Evolutionary conservation across 2,888 invertebrate species (phyloP), one percentile per base, ranked within the genome.

Genomic region (Thymelicus sylvestris): DNA sequence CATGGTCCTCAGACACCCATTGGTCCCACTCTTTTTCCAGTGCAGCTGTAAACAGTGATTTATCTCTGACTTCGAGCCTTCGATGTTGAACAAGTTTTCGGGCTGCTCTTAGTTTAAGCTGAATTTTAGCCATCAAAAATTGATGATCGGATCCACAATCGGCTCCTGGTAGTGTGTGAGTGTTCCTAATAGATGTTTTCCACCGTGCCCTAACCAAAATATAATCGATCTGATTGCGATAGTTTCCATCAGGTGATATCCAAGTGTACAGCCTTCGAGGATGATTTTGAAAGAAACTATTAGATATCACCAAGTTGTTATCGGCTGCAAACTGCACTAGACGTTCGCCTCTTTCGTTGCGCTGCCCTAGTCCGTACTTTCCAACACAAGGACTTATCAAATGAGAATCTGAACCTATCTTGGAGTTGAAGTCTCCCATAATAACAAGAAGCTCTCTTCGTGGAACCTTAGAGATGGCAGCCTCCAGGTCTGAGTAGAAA

Each of bases 201-300:
- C 74, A 75, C 12, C 73, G 62, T 0, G 71, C 66, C 12, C 48
- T 7, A 5, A 72, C 67, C n/a, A 75, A 4, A 38, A 60, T 13
- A n/a, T 60, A 60, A 38, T 57, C 57, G 24, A 57, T 60, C n/a
- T 60, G 59, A 7, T 60, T 60, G 13, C 59, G 59, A n/a, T 60
- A 39, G 38, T 39, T 15, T 41, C 15, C 39, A 60, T 60, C 59
- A 13, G 59, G 59, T 10, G 39, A 19, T 19, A 19, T 19, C 19
- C 19, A 19, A 19, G 19, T 19, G 19, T 19, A 19, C 19, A 19
- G 19, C n/a, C 39, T 39, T 12, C 59, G 15, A 12, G 31, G 59
- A 38, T 60, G 59, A 12, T 60, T 38, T 19, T 60, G 7, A 7
- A 60, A 60, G 5, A 60, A 6, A 7, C 38, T 41, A 8, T 60